Percentiles rank a stretch among this genome's conserved stretches.
Conservation (phyloP, 2,113 vertebrate species). For the Dicaeum eximium region DNA sequence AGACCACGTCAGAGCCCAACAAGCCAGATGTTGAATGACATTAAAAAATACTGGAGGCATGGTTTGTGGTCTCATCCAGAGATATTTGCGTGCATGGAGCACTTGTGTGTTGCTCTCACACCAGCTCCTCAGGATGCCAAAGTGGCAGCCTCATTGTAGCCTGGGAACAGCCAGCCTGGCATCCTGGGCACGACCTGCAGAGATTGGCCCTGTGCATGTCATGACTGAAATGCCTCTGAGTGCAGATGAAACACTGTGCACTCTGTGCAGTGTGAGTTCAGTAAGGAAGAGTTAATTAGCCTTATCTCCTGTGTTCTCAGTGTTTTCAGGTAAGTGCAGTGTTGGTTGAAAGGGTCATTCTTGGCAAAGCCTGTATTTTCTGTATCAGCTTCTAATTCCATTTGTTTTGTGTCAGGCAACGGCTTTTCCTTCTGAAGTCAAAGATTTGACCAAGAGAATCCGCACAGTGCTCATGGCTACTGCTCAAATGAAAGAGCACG, state of each 20-base stretch:
- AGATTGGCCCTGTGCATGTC: not conserved
- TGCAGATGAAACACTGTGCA: not conserved
- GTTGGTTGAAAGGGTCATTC: not conserved
- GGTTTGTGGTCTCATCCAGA: not conserved
- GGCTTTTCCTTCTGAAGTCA: constrained; percentile 91
- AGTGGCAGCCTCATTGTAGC: not conserved
- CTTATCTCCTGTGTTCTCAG: not conserved
- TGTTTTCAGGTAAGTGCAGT: not conserved
- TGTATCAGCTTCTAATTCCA: not conserved
- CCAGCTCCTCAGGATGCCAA: not conserved
- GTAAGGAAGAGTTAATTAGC: not conserved
- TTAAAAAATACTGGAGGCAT: not conserved
- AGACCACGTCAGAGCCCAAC: not conserved
- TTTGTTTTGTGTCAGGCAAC: constrained; percentile 77
- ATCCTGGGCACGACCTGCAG: not conserved
- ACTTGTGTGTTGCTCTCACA: not conserved
- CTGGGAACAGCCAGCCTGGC: not conserved
- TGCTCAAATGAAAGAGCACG: constrained; percentile 95
- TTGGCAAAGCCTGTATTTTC: not conserved
- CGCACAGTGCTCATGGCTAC: constrained; percentile 98
- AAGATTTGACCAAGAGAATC: constrained; percentile 94
- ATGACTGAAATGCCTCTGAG: not conserved
- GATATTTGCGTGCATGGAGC: not conserved
- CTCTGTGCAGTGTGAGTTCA: not conserved
- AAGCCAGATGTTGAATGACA: not conserved